A percentile compares a stretch with the other conserved stretches of the same genome.
These are phyloP conservation scores for Bothrops alternatus DNA, from an alignment of 2,797 vertebrate species.

Conservation along the genomic window DNA sequence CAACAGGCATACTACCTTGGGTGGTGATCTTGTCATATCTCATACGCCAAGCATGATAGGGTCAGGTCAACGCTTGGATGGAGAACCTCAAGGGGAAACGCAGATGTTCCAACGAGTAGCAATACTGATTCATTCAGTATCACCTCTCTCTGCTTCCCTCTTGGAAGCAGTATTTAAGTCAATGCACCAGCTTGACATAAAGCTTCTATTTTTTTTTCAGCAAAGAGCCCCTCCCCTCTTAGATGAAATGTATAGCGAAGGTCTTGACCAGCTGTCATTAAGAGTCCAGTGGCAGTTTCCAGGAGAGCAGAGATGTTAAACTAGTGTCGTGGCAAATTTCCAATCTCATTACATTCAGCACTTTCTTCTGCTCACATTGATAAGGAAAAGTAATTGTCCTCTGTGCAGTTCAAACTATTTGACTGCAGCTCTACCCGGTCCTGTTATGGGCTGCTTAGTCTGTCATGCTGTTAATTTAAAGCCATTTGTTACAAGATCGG, in stretches of 20 bases:
- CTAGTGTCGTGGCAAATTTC: slow-evolving; percentile 17
- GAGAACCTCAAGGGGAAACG: slow-evolving; percentile 20
- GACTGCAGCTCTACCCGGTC: not conserved
- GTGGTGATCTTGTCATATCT: slow-evolving; percentile 37
- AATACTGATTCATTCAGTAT: slow-evolving; percentile 27
- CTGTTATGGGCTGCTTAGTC: not conserved
- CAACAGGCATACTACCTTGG: slow-evolving; percentile 18
- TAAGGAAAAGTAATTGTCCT: slow-evolving; percentile 19
- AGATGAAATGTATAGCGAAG: slow-evolving; percentile 24
- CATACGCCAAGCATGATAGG: slow-evolving; percentile 31
- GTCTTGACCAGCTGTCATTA: slow-evolving; percentile 36
- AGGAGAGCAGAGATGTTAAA: slow-evolving; percentile 20
- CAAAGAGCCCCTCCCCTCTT: slow-evolving; percentile 10
- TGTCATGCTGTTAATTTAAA: not conserved
- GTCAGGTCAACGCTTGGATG: slow-evolving; percentile 8
- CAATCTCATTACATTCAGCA: slow-evolving; percentile 25
- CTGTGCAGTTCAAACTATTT: not conserved
- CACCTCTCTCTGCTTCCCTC: not conserved
- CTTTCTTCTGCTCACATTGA: not conserved
- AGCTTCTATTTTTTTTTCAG: not conserved
- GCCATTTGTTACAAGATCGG: not conserved
- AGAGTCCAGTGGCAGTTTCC: slow-evolving; percentile 25
- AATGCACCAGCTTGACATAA: slow-evolving; percentile 7
- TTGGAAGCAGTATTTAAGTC: slow-evolving; percentile 11
- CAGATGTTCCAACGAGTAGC: slow-evolving; percentile 24